phyloP scores from a whole-genome alignment of 2,888 invertebrate species.

The Phasia obesa region DNA sequence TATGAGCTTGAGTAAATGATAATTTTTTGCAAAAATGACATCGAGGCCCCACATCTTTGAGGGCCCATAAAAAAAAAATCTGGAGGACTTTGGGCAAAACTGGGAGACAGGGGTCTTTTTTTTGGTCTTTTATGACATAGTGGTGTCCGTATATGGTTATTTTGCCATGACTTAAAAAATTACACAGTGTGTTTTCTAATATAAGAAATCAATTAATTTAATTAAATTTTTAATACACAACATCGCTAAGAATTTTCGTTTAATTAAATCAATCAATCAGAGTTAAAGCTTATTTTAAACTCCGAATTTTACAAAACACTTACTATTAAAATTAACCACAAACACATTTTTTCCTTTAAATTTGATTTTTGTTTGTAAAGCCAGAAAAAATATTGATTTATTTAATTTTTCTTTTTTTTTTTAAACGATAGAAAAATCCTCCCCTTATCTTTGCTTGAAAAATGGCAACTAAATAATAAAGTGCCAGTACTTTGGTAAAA shows the following conservation, averaged over 20 bases:
- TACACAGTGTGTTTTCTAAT: too few relatives aligned
- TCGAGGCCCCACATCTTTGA: too few relatives aligned
- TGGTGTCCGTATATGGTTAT: too few relatives aligned
- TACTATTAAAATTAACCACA: constrained; percentile 55
- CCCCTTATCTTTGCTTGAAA: constrained; percentile 17
- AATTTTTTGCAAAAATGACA: too few relatives aligned
- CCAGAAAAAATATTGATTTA: constrained; percentile 50
- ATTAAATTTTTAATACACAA: background rate
- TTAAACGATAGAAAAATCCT: constrained; percentile 8
- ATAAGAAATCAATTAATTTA: too few relatives aligned
- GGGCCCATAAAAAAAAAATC: too few relatives aligned
- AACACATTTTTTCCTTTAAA: constrained; percentile 71
- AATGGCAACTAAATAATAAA: constrained; percentile 46
- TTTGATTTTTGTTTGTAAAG: background rate
- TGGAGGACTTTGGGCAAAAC: too few relatives aligned
- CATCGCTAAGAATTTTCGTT: background rate
- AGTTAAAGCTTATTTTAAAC: background rate
- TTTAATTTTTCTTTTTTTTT: constrained; percentile 28
- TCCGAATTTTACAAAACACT: constrained; percentile 17
- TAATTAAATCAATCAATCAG: background rate
- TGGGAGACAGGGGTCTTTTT: too few relatives aligned
- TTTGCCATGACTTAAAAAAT: too few relatives aligned
- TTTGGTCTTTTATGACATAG: too few relatives aligned
- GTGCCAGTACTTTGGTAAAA: constrained; percentile 1
- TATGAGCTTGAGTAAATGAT: too few relatives aligned